A percentile compares a stretch with the other conserved stretches of the same genome.
These are phyloP conservation scores for Siniperca scherzeri DNA, from an alignment of 2,797 vertebrate genomes.

Conservation along the genomic window DNA sequence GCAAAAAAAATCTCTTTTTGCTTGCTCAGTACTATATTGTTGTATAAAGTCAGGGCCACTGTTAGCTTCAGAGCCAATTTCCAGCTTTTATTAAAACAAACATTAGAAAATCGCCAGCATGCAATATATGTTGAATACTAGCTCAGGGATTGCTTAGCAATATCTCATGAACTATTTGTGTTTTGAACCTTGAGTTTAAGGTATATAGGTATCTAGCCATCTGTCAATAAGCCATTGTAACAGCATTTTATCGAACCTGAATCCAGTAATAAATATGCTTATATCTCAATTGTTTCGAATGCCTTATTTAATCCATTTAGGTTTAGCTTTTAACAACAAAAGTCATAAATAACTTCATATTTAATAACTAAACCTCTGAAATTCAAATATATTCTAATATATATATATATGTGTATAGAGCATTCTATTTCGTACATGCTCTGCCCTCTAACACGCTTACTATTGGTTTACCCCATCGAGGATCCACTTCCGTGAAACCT, in stretches of 20 bases:
- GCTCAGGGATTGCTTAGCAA: background rate
- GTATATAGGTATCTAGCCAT: background rate
- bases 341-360: background rate
- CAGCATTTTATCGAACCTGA: background rate
- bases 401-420: too few relatives aligned
- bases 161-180: background rate
- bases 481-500: too few relatives aligned
- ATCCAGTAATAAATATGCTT: background rate
- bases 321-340: background rate
- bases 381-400: background rate
- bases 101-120: background rate
- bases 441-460: too few relatives aligned
- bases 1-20: slow-evolving; percentile 1
- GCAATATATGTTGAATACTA: background rate
- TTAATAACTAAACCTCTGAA: background rate
- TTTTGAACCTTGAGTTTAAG: background rate
- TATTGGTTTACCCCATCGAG: too few relatives aligned
- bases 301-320: background rate
- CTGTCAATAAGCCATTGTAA: background rate
- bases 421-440: too few relatives aligned
- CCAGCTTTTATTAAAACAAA: slow-evolving; percentile 12
- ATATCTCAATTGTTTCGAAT: background rate
- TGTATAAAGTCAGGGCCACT: background rate
- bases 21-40: background rate
- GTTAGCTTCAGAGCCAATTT: background rate